A percentile compares a stretch with the other conserved stretches of the same genome.
Conservation (phyloP, 2,888 invertebrate species). For the Eupithecia insigniata region DNA sequence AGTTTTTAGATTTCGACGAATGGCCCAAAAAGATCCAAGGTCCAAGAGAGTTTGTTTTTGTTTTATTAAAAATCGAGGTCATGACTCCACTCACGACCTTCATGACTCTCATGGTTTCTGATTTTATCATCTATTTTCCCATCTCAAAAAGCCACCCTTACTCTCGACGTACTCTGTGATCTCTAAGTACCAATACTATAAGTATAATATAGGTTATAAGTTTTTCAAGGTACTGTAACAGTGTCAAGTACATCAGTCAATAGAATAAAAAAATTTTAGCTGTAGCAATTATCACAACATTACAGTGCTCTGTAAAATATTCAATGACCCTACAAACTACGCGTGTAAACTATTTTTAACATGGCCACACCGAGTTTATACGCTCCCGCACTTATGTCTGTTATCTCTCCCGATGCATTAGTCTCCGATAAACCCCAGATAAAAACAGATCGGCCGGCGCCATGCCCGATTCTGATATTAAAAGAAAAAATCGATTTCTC, state of each 20-base stretch:
- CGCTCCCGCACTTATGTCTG: slow-evolving; percentile 80
- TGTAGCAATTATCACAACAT: slow-evolving; percentile 20
- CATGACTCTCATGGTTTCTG: too few species aligned
- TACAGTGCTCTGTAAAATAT: slow-evolving; percentile 37
- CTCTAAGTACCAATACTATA: not conserved
- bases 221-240: not conserved
- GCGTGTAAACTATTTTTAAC: slow-evolving; percentile 83
- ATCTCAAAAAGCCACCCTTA: too few species aligned
- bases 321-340: slow-evolving; percentile 71
- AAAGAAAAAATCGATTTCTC: slow-evolving; percentile 77
- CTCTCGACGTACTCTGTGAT: too few species aligned
- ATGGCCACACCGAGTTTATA: slow-evolving; percentile 82
- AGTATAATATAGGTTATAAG: not conserved
- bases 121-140: too few species aligned
- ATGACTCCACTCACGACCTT: too few species aligned
- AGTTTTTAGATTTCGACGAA: not conserved
- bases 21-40: not conserved
- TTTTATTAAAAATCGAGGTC: too few species aligned
- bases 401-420: slow-evolving; percentile 82
- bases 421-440: slow-evolving; percentile 81
- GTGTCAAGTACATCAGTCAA: slow-evolving; percentile 1
- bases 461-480: slow-evolving; percentile 79
- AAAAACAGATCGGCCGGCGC: slow-evolving; percentile 81
- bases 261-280: slow-evolving; percentile 6
- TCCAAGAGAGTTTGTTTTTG: too few species aligned